Base-by-base conservation (phyloP, 2,888 invertebrate species). In the Metacarcinus magister region DNA sequence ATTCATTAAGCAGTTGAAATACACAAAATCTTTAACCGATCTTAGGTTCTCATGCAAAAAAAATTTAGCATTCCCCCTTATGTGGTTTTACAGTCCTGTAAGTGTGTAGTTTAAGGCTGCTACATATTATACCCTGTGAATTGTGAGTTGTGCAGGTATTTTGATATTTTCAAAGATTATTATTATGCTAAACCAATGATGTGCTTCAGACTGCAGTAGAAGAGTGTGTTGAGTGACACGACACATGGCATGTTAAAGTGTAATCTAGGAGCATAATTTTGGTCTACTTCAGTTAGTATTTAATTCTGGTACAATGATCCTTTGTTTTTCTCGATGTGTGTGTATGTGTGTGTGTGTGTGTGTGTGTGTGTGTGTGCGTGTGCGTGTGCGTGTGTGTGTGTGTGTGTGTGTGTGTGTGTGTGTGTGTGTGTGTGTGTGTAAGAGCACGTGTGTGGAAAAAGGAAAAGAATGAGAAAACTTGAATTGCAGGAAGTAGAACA, bases 131-230 rank as follows among this genome's bases (percentile, higher is more conserved):
- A 54, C 90, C 90, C 92, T 95, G 95, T 95, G 67, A 44, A 94
- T 94, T 95, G 93, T 95, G 94, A 96, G 92, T 94, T 89, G 54
- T 94, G 94, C 94, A 90, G 92, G 94, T 96, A 94, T 96, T 96
- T 94, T 96, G 91, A 94, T 96, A 94, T 94, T 92, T 95, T 94
- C 92, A 75, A 90, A 95, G 48, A 87, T 91, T 94, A 94, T 87
- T 93, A 89, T 87, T 93, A 89, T 92, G 82, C 89, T 96, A 96
- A 94, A 94, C 54, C 94, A 92, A 48, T 96, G 95, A 95, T 96
- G 93, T 95, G 96, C 96, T 96, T 96, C 93, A 94, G 95, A 96
- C 92, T 92, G 60, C 93, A 92, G 95, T 92, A 95, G 93, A 95
- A 96, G 90, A 94, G 94, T 95, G 94, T 96, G 94, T 96, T 96